phyloP scores from a whole-genome alignment of 1,140 invertebrate species.

The Calycopis cecrops region DNA sequence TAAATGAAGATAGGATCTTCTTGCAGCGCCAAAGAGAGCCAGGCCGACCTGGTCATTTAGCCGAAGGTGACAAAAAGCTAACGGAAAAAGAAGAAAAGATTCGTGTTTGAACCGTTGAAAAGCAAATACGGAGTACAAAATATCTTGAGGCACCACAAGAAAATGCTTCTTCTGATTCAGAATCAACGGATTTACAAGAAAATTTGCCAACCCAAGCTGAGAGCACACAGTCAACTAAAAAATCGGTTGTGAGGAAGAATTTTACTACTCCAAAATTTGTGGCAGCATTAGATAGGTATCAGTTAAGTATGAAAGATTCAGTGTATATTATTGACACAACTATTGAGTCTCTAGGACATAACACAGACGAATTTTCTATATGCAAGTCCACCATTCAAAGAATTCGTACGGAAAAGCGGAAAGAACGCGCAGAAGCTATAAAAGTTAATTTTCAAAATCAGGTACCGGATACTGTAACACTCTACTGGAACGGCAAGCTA shows the following conservation, averaged over 20 bases:
- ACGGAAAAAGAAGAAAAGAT: too few species aligned
- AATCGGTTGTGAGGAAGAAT: background rate
- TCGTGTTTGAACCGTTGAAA: too few species aligned
- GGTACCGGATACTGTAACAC: conserved; percentile 14
- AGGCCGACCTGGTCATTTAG: background rate
- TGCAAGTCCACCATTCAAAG: conserved; percentile 23
- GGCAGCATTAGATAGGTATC: conserved; percentile 24
- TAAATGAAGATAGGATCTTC: too few species aligned
- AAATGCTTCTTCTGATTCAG: too few species aligned
- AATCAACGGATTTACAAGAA: too few species aligned
- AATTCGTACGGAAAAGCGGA: conserved; percentile 12
- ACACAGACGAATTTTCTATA: conserved; percentile 20
- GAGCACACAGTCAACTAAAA: too few species aligned
- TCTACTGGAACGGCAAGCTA: conserved; percentile 22
- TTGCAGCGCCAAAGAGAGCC: background rate
- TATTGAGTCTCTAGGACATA: conserved; percentile 19
- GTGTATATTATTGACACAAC: conserved; percentile 7
- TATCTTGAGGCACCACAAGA: too few species aligned
- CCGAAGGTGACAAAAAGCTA: too few species aligned
- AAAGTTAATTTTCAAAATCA: conserved; percentile 23
- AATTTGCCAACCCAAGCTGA: too few species aligned
- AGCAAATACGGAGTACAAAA: too few species aligned
- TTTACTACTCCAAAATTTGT: conserved; percentile 18
- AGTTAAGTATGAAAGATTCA: conserved; percentile 26
- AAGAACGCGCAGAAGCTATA: conserved; percentile 9